A percentile compares a stretch with the other conserved stretches of the same genome.
Conservation (phyloP, 1,140 invertebrate species). For the Scaptomyza graminum region DNA sequence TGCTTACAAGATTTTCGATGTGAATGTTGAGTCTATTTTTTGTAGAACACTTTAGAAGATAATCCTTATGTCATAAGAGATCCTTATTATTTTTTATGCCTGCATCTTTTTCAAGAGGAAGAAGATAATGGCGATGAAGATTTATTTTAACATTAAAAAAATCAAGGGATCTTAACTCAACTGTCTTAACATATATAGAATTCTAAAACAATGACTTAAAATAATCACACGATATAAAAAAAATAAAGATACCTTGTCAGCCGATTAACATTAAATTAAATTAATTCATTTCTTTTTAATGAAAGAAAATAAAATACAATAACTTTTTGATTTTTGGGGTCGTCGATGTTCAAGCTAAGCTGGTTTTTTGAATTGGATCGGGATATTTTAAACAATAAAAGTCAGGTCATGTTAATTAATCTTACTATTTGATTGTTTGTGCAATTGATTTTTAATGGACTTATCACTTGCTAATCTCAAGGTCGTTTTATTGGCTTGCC, state of each 20-base stretch:
- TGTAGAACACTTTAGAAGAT: neutral
- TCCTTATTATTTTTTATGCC: no score
- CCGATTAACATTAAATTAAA: constrained; percentile 6
- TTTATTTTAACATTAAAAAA: no score
- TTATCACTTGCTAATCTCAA: constrained; percentile 69
- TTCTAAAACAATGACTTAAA: neutral
- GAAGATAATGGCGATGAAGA: no score
- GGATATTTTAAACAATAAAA: constrained; percentile 53
- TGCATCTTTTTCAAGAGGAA: no score
- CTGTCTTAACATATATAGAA: no score
- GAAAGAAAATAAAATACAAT: constrained; percentile 3
- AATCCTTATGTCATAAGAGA: no score
- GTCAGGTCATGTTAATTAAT: constrained; percentile 39
- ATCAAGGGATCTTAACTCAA: no score
- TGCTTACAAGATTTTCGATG: neutral
- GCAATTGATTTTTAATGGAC: constrained; percentile 42
- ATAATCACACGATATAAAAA: neutral
- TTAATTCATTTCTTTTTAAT: constrained; percentile 39
- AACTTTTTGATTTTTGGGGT: neutral
- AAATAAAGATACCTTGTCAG: neutral
- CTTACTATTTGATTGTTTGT: constrained; percentile 45
- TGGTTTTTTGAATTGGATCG: constrained; percentile 4
- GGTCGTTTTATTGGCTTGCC: constrained; percentile 45
- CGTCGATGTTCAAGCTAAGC: neutral
- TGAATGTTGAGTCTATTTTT: no score